Evolutionary conservation across 2,797 vertebrate genomes (phyloP).

Genomic region (Euthynnus affinis): DNA sequence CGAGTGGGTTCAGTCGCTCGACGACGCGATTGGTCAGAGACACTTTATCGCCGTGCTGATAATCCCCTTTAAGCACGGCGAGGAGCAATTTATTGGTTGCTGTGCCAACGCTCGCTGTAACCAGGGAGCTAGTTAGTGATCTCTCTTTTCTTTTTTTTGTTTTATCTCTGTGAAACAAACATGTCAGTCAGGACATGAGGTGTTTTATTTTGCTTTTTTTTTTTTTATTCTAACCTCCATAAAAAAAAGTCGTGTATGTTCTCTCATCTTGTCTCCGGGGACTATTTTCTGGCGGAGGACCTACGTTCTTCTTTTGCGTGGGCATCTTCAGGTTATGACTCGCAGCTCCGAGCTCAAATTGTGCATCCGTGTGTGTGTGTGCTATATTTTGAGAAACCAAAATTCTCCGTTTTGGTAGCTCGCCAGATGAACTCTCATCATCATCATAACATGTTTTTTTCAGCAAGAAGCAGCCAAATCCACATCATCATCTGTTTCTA

Average conservation of each 20-base stretch:
- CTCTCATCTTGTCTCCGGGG: conserved; percentile 41
- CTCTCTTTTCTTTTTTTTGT: neutral
- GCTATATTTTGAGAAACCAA: conserved; percentile 34
- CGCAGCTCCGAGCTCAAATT: conserved; percentile 41
- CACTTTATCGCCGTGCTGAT: conserved; percentile 23
- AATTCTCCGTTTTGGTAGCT: conserved; percentile 43
- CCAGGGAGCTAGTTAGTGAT: conserved; percentile 39
- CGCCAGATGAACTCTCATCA: conserved; percentile 42
- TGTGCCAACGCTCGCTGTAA: conserved; percentile 42
- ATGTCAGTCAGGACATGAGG: neutral
- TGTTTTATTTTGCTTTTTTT: conserved; percentile 4
- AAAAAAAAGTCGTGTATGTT: conserved; percentile 18
- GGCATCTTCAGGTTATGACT: conserved; percentile 59
- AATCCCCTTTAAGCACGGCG: conserved; percentile 26
- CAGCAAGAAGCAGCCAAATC: conserved; percentile 27
- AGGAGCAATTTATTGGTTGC: conserved; percentile 37
- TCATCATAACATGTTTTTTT: conserved; percentile 37
- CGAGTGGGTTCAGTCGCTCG: conserved; percentile 12
- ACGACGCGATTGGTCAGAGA: conserved; percentile 50
- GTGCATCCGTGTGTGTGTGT: conserved; percentile 36
- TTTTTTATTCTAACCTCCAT: conserved; percentile 1
- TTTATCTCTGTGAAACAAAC: conserved; percentile 25
- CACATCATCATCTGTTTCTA: conserved; percentile 39
- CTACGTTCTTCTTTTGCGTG: conserved; percentile 33
- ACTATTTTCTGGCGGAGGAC: conserved; percentile 49